Conservation (phyloP, 1,140 invertebrate genomes). For the Drosophila navojoa region DNA sequence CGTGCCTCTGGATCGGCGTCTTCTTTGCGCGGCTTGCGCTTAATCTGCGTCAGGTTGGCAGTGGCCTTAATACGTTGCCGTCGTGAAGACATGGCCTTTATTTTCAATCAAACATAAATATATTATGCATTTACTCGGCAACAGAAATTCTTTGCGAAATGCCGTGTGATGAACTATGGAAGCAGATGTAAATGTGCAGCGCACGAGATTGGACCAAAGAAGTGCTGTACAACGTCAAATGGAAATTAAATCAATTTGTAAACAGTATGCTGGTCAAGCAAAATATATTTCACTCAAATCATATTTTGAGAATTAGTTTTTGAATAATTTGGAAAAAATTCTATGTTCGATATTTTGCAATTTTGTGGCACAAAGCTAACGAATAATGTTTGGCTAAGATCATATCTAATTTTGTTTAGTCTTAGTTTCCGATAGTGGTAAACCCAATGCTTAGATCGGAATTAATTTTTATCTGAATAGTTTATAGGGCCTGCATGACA, state of each 20-base stretch:
- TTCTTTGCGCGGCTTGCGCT: constrained; percentile 69
- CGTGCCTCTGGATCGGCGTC: constrained; percentile 28
- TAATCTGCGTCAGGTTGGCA: constrained; percentile 79
- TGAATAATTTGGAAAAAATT: neutral
- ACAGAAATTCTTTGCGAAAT: constrained; percentile 19
- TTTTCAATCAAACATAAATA: constrained; percentile 35
- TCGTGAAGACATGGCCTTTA: constrained; percentile 81
- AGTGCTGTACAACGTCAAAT: constrained; percentile 27
- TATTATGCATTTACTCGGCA: constrained; percentile 53
- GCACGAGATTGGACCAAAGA: constrained; percentile 25
- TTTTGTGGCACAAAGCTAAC: no score
- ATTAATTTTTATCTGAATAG: no score
- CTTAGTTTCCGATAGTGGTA: no score
- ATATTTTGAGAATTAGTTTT: neutral
- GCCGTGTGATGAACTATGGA: constrained; percentile 5
- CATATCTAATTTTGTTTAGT: no score
- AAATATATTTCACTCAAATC: neutral
- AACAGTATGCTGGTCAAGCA: constrained; percentile 4
- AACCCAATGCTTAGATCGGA: no score
- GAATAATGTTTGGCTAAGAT: no score
- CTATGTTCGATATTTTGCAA: neutral
- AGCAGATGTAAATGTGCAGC: constrained; percentile 19
- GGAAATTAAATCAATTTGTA: no score
- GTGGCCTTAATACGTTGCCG: constrained; percentile 85
- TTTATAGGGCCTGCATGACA: no score